Percentiles rank a stretch among this genome's conserved stretches.
Evolutionary conservation across 2,888 invertebrate genomes (phyloP).

Genomic region (Stenchaetothrips biformis): DNA sequence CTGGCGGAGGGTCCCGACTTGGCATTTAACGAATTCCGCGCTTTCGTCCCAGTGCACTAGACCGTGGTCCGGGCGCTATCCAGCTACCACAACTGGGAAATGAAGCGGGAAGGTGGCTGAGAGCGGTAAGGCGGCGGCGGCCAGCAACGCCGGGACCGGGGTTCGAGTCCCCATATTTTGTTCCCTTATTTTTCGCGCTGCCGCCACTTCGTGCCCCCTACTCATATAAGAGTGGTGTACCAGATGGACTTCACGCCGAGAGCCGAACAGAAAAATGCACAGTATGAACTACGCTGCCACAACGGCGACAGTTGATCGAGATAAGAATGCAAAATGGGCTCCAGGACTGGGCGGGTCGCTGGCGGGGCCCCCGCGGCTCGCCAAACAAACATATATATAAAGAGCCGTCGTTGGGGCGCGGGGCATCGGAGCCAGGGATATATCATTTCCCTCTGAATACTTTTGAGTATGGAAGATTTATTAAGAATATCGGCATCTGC

Average conservation of each 20-base stretch:
- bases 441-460: background rate
- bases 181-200: no score
- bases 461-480: background rate
- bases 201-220: no score
- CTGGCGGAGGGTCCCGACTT: background rate
- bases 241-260: no score
- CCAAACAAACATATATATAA: background rate
- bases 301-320: no score
- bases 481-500: constrained; percentile 11
- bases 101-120: no score
- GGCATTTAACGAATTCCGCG: constrained; percentile 13
- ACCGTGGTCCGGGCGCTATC: background rate
- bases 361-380: background rate
- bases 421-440: background rate
- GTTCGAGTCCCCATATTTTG: no score
- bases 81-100: background rate
- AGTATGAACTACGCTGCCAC: no score
- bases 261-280: no score
- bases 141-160: no score
- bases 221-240: no score
- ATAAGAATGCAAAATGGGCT: background rate
- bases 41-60: background rate
- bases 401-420: background rate
- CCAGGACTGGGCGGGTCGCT: background rate
- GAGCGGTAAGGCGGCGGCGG: background rate